Evolutionary conservation across 2,888 invertebrate genomes (phyloP), one percentile per base, ranked within the genome.

Genomic region (Leptinotarsa rubiginosa): DNA sequence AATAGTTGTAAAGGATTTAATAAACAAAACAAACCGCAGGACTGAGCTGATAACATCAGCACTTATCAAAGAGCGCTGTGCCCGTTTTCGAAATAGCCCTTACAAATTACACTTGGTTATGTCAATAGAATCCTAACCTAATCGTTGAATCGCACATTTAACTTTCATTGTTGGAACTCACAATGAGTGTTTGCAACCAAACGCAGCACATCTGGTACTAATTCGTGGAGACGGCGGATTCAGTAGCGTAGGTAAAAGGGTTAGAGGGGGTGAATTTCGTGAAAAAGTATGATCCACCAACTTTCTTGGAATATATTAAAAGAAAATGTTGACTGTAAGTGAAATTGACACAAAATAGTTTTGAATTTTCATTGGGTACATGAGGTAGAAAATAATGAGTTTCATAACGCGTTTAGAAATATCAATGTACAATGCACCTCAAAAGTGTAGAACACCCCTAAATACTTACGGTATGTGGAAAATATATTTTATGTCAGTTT

Each of bases 81-180:
- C 69, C 74, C 52, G 69, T 70, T 67, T 75, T 77, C 78, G 81
- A 83, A 85, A 84, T 84, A 82, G 85, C 86, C 86, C 86, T 85
- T 86, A 87, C 87, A 87, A 87, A 87, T 87, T 86, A 85, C 72
- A 74, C 85, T 84, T 83, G 81, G 83, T 85, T 83, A 83, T 85
- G 86, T 87, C 86, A 87, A 87, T 86, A 86, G 86, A 86, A 71
- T 86, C 84, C 85, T 84, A 86, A 84, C 86, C 86, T 87, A 87
- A 87, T 87, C 87, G 85, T 84, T 83, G 85, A 86, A 86, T 86
- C 87, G 85, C 84, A 85, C 86, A 86, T 87, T 87, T 87, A 87
- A 87, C 87, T 87, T 87, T 87, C 86, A 86, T 87, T 87, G 86
- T 86, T 83, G 79, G 81, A 82, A 83, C 83, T 83, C 84, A 86